These are phyloP conservation scores for Hyppa rectilinea DNA, from an alignment of 2,888 invertebrate species.

Conservation along the genomic window DNA sequence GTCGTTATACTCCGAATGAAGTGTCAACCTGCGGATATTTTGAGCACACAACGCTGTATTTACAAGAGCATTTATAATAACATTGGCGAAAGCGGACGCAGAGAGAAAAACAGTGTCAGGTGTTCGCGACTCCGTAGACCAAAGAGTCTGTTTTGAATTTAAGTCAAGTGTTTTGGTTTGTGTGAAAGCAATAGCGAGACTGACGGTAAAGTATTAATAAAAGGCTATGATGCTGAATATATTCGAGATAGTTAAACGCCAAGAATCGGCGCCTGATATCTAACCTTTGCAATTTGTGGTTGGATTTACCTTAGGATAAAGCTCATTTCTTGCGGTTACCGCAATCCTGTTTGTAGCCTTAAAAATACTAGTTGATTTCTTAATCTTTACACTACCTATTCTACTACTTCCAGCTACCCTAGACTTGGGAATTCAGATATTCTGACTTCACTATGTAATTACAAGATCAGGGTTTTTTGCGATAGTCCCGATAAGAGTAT, in stretches of 20 bases:
- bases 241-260: not conserved
- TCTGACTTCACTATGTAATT: not conserved
- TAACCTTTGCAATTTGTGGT: constrained; percentile 20
- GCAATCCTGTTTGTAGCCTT: not conserved
- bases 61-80: constrained; percentile 58
- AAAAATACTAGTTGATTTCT: constrained; percentile 1
- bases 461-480: not conserved
- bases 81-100: constrained; percentile 44
- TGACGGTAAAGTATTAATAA: not conserved
- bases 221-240: not conserved
- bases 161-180: constrained; percentile 39
- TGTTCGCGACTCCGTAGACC: constrained; percentile 22
- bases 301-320: constrained; percentile 37
- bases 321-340: constrained; percentile 19
- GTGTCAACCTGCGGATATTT: constrained; percentile 56
- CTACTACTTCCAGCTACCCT: not conserved
- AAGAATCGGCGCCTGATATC: not conserved
- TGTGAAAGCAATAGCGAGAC: constrained; percentile 5
- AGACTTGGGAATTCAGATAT: not conserved
- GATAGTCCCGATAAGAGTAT: not conserved
- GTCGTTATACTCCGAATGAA: constrained; percentile 61
- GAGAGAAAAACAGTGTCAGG: constrained; percentile 52
- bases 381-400: too few relatives aligned
- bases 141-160: constrained; percentile 45
- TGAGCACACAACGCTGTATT: constrained; percentile 51